These are phyloP conservation scores for Eilema sororculum DNA, from an alignment of 2,888 invertebrate genomes.

Conservation along the genomic window DNA sequence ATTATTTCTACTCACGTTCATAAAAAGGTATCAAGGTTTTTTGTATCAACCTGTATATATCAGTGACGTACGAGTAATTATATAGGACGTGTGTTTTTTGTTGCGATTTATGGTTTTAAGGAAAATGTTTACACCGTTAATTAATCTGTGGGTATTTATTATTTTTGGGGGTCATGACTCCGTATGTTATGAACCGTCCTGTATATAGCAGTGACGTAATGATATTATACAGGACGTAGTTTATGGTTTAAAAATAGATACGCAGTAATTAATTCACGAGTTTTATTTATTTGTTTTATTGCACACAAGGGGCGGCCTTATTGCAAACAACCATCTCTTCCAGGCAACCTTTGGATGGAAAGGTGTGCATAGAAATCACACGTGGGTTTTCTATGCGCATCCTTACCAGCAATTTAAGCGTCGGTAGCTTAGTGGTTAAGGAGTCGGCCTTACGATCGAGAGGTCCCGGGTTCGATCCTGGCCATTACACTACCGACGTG, in stretches of 20 bases:
- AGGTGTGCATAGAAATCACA: too few relatives aligned
- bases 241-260: background rate
- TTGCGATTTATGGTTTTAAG: background rate
- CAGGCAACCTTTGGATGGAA: too few relatives aligned
- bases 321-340: too few relatives aligned
- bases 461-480: too few relatives aligned
- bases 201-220: background rate
- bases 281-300: background rate
- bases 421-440: too few relatives aligned
- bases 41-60: background rate
- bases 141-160: background rate
- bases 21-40: constrained; percentile 9
- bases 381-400: too few relatives aligned
- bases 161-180: background rate
- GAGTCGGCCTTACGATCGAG: too few relatives aligned
- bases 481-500: too few relatives aligned
- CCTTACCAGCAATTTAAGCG: too few relatives aligned
- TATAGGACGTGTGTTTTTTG: background rate
- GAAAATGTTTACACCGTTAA: background rate
- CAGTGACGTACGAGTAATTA: background rate
- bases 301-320: too few relatives aligned
- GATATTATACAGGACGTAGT: background rate
- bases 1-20: constrained; percentile 17
- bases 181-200: background rate
- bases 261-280: background rate